Conservation (phyloP, 2,113 vertebrate genomes). For the Ceyx margarethae region DNA sequence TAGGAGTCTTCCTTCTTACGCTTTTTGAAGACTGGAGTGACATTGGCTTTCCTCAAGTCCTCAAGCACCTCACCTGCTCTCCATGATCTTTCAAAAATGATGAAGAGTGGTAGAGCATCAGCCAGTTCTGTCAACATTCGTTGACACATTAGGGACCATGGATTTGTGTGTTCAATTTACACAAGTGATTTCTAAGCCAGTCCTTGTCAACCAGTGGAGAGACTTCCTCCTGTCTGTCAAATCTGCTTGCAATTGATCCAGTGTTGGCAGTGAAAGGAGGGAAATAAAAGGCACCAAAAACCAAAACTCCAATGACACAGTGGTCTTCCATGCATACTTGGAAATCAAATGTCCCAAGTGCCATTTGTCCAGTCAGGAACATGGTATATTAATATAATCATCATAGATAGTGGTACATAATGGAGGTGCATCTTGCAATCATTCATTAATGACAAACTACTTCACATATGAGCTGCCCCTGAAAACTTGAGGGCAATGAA, state of each 20-base stretch:
- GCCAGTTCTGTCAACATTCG: too few relatives aligned
- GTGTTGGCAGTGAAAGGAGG: background rate
- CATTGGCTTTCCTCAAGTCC: too few relatives aligned
- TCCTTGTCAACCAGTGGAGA: too few relatives aligned
- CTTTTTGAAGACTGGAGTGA: too few relatives aligned
- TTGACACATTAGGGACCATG: too few relatives aligned
- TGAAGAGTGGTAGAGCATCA: too few relatives aligned
- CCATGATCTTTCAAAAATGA: too few relatives aligned
- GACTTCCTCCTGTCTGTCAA: background rate
- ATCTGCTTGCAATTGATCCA: background rate
- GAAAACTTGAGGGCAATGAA: background rate
- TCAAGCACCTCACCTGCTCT: too few relatives aligned
- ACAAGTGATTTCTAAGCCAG: too few relatives aligned
- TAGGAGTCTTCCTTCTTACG: too few relatives aligned
- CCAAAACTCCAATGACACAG: background rate
- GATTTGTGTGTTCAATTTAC: too few relatives aligned
- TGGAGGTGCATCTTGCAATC: background rate
- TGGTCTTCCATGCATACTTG: background rate
- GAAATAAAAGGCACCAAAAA: background rate
- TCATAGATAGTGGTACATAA: background rate
- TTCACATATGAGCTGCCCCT: background rate
- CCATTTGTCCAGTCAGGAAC: background rate
- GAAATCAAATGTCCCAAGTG: background rate
- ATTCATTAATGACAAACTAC: background rate
- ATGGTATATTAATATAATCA: background rate